Evolutionary conservation across 2,888 invertebrate species (phyloP).

Genomic region (Thereva unica): DNA sequence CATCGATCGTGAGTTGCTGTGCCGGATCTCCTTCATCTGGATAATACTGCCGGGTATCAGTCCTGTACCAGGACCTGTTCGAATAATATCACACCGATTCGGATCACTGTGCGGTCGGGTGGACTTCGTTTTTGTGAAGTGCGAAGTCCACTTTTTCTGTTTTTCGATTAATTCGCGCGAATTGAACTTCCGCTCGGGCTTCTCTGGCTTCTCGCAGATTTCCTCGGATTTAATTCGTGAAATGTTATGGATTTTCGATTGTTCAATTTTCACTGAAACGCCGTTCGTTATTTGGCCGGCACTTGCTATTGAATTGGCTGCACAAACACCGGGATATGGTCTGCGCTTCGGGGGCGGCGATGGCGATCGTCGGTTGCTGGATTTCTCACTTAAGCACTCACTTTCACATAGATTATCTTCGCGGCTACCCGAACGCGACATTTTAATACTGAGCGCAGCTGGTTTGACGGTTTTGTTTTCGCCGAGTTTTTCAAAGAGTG

Average conservation of each 20-base stretch:
- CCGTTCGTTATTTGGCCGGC: conserved; percentile 59
- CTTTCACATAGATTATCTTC: conserved; percentile 58
- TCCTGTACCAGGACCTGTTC: conserved; percentile 61
- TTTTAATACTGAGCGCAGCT: conserved; percentile 51
- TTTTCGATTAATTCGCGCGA: conserved; percentile 87
- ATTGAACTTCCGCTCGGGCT: conserved; percentile 79
- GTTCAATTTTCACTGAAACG: conserved; percentile 59
- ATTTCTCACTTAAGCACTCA: conserved; percentile 49
- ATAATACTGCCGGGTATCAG: conserved; percentile 58
- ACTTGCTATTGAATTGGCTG: conserved; percentile 51
- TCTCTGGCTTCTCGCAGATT: conserved; percentile 70
- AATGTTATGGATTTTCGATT: conserved; percentile 54
- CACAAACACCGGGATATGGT: conserved; percentile 41
- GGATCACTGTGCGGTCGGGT: conserved; percentile 67
- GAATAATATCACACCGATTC: conserved; percentile 61
- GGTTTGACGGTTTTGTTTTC: conserved; percentile 63
- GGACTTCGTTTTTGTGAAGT: conserved; percentile 79
- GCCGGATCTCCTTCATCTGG: conserved; percentile 48
- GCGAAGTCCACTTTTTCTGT: conserved; percentile 90
- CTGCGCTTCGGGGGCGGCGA: conserved; percentile 48
- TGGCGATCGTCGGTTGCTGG: conserved; percentile 56
- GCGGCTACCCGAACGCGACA: conserved; percentile 55
- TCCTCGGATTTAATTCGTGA: conserved; percentile 64
- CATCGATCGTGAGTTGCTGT: conserved; percentile 42
- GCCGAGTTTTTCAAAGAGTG: conserved; percentile 87